Evolutionary conservation across 2,113 vertebrate species (phyloP).

Genomic region (Microtus richardsoni): DNA sequence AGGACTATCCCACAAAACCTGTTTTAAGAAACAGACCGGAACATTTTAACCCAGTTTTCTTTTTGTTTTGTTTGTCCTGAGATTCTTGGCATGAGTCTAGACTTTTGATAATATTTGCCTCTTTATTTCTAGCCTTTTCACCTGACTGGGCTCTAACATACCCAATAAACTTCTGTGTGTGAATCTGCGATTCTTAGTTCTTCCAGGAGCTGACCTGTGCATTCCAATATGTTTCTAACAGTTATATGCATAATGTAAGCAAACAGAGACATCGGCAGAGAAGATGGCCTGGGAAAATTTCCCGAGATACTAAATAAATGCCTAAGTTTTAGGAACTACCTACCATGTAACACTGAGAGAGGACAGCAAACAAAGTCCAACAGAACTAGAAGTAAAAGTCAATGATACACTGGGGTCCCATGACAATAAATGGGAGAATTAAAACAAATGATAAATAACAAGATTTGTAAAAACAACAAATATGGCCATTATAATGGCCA

Average conservation of each 20-base stretch:
- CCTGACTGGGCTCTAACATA: background rate
- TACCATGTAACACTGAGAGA: background rate
- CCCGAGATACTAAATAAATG: background rate
- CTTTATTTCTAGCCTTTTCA: background rate
- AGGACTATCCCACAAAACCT: slow-evolving; percentile 50
- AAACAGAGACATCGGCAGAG: background rate
- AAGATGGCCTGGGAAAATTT: background rate
- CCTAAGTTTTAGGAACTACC: background rate
- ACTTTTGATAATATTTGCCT: background rate
- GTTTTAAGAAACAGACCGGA: slow-evolving; percentile 11
- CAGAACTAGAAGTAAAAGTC: background rate
- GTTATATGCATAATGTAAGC: background rate
- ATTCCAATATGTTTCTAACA: background rate
- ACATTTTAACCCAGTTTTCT: background rate
- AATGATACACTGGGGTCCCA: background rate
- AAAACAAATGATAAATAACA: background rate
- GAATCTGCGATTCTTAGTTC: background rate
- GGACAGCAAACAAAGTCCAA: background rate
- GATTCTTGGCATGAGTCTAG: background rate
- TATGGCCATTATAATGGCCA: background rate
- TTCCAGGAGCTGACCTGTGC: background rate
- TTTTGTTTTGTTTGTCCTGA: background rate
- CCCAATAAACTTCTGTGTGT: background rate
- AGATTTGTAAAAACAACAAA: background rate
- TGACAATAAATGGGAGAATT: background rate